Conservation (phyloP, 2,113 vertebrate genomes). For the Carettochelys insculpta region DNA sequence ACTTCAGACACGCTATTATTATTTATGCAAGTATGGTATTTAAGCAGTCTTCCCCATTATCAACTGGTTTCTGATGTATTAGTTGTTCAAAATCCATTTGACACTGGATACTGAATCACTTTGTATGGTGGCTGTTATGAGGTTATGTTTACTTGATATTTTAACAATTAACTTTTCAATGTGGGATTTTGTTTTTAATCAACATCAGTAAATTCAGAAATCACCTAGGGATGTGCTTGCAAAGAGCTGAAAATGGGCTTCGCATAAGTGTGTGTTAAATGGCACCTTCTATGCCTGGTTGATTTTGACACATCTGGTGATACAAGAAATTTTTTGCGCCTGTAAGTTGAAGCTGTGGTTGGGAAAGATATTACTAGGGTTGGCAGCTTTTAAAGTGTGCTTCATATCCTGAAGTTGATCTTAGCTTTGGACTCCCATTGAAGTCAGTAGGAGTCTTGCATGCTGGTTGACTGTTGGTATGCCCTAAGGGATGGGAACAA, state of each 20-base stretch:
- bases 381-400: background rate
- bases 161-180: background rate
- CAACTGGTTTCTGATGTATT: background rate
- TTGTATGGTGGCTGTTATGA: slow-evolving; percentile 45
- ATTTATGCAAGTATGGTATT: background rate
- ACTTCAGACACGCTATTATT: background rate
- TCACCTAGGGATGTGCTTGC: slow-evolving; percentile 37
- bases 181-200: slow-evolving; percentile 7
- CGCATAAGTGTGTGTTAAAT: background rate
- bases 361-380: background rate
- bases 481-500: background rate
- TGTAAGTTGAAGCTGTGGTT: background rate
- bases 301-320: fast-evolving
- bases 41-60: background rate
- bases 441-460: background rate
- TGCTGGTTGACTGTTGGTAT: background rate
- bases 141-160: slow-evolving; percentile 1
- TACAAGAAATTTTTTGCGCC: background rate
- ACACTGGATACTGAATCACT: slow-evolving; percentile 24
- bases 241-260: slow-evolving; percentile 20
- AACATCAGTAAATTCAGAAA: background rate
- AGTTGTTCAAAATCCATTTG: fast-evolving
- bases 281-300: background rate
- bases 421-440: background rate
- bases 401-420: background rate